Evolutionary conservation across 2,113 vertebrate species (phyloP).

Genomic region (Prionailurus viverrinus): DNA sequence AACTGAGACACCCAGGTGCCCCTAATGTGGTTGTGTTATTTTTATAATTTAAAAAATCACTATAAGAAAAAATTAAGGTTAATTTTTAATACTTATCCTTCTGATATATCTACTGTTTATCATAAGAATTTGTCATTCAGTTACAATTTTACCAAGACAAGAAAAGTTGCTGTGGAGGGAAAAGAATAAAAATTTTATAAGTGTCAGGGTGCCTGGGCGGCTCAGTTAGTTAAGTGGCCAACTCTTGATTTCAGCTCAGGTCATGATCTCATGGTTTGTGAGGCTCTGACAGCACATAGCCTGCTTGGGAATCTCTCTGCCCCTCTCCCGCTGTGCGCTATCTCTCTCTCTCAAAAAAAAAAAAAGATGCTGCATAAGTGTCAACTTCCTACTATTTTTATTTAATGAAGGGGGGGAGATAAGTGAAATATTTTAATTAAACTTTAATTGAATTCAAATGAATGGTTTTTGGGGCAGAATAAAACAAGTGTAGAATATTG

Average conservation of each 20-base stretch:
- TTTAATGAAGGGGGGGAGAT: not conserved
- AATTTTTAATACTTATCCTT: slow-evolving; percentile 20
- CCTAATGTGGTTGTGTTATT: not conserved
- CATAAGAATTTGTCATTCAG: slow-evolving; percentile 27
- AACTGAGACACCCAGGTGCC: too few species aligned
- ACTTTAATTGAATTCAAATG: not conserved
- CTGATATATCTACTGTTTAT: not conserved
- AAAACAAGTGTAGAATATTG: not conserved
- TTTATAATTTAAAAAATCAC: slow-evolving; percentile 21
- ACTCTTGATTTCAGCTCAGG: too few species aligned
- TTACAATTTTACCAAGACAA: slow-evolving; percentile 24
- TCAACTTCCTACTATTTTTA: not conserved
- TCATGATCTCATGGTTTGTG: too few species aligned
- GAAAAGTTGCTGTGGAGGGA: slow-evolving; percentile 27
- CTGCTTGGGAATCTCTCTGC: too few species aligned
- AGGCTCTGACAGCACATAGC: too few species aligned
- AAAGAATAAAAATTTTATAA: not conserved
- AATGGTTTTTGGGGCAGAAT: not conserved
- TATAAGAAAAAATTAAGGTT: not conserved
- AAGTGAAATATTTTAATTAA: not conserved
- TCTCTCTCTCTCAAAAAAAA: too few species aligned
- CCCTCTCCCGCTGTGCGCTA: too few species aligned
- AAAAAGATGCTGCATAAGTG: too few species aligned
- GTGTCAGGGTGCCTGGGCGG: too few species aligned
- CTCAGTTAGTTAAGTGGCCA: too few species aligned